These are phyloP conservation scores for Planiliza haematocheilus DNA, from an alignment of 2,113 vertebrate species.

Conservation along the genomic window DNA sequence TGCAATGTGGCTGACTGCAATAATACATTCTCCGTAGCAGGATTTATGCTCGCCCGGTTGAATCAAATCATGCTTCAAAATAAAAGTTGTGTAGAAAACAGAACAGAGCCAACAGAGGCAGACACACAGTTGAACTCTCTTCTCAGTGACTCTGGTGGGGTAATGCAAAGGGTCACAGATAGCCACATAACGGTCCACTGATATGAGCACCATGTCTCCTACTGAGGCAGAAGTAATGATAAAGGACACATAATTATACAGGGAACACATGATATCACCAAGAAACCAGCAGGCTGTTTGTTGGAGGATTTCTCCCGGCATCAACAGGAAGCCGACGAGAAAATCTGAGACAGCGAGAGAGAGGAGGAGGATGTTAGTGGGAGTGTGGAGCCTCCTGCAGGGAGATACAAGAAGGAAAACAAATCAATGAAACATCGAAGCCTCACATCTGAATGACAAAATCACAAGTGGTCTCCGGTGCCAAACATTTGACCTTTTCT, in stretches of 20 bases:
- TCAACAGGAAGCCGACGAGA: conserved; percentile 73
- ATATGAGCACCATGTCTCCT: conserved; percentile 59
- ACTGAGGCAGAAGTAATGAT: conserved; percentile 25
- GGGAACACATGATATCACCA: conserved; percentile 50
- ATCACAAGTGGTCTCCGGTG: no score
- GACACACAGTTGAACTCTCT: neutral
- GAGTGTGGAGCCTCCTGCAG: conserved; percentile 68
- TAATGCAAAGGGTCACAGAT: conserved; percentile 68
- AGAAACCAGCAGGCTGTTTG: conserved; percentile 65
- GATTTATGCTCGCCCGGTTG: fast-evolving
- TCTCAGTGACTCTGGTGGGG: conserved; percentile 2
- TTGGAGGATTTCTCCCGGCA: conserved; percentile 81
- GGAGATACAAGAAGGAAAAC: neutral
- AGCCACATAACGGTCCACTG: conserved; percentile 65
- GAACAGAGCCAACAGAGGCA: conserved; percentile 14
- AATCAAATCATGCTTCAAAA: neutral
- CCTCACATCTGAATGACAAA: no score
- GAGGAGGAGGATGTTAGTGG: conserved; percentile 67
- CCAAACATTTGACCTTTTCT: no score
- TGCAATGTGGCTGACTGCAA: neutral
- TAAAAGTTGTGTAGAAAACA: fast-evolving
- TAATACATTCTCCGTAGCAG: conserved; percentile 21
- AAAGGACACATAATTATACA: conserved; percentile 32
- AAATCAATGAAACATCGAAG: no score
- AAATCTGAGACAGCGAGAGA: conserved; percentile 71